A percentile compares a stretch with the other conserved stretches of the same genome.
These are phyloP conservation scores for Cassiopea andromeda DNA, from an alignment of 30 jellyfish, hydroid and myxozoan genomes.

Conservation along the genomic window DNA sequence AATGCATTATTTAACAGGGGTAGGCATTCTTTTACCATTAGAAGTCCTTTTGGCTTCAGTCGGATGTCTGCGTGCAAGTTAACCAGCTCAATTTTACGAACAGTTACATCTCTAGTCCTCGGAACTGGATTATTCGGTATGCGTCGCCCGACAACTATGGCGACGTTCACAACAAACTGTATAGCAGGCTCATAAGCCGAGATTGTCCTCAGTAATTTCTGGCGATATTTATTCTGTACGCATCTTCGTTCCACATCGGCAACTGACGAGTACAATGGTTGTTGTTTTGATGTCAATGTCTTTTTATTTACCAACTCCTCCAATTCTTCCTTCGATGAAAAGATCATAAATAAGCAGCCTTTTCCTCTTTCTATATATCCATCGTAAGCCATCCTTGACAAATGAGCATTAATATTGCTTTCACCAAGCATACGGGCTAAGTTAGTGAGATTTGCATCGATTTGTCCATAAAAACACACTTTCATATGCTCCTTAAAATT, in stretches of 20 bases:
- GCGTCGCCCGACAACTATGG: conserved; percentile 75
- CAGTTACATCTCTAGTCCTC: conserved; percentile 77
- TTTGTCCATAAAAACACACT: conserved; percentile 80
- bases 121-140: conserved; percentile 89
- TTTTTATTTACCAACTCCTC: conserved; percentile 30
- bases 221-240: conserved; percentile 57
- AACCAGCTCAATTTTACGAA: conserved; percentile 42
- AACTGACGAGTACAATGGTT: conserved; percentile 73
- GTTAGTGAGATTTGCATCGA: conserved; percentile 48
- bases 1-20: neutral
- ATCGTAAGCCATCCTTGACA: conserved; percentile 48
- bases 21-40: conserved; percentile 29
- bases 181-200: conserved; percentile 69
- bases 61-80: conserved; percentile 25
- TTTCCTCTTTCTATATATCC: conserved; percentile 61
- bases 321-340: conserved; percentile 53
- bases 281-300: conserved; percentile 14
- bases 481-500: conserved; percentile 52
- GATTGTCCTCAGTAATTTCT: conserved; percentile 39
- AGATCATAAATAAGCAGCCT: conserved; percentile 72
- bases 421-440: conserved; percentile 4
- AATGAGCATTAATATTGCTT: conserved; percentile 1
- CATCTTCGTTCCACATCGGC: conserved; percentile 61
- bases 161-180: conserved; percentile 70
- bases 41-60: conserved; percentile 7